A percentile compares a stretch with the other conserved stretches of the same genome.
Conservation (phyloP, 2,797 vertebrate species). For the Karalla daura region DNA sequence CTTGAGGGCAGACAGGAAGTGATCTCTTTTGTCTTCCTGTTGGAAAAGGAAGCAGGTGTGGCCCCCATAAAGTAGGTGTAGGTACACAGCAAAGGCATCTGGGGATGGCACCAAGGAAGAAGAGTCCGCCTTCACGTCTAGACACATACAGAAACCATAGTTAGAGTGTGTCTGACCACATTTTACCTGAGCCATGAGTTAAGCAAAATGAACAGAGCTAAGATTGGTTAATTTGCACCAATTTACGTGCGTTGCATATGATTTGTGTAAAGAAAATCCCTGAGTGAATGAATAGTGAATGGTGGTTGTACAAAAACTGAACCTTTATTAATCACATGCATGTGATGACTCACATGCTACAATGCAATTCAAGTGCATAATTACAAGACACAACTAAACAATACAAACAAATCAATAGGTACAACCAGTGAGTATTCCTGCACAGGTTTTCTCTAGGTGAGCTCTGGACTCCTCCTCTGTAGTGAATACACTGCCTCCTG, state of each 20-base stretch:
- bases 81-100: constrained; percentile 85
- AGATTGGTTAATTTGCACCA: background rate
- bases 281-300: too few relatives aligned
- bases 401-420: background rate
- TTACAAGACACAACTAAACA: too few relatives aligned
- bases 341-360: too few relatives aligned
- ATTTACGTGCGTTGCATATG: too few relatives aligned
- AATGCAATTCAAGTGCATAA: background rate
- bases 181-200: background rate
- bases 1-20: constrained; percentile 83
- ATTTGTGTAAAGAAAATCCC: too few relatives aligned
- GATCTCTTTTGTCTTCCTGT: constrained; percentile 75
- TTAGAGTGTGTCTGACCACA: background rate
- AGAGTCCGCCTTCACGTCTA: constrained; percentile 84
- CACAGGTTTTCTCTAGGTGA: constrained; percentile 86
- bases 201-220: background rate
- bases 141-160: background rate
- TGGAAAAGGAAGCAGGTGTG: constrained; percentile 88
- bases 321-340: too few relatives aligned
- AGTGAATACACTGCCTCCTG: constrained; percentile 85
- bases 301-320: too few relatives aligned
- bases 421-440: constrained; percentile 85
- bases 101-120: constrained; percentile 74
- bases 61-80: constrained; percentile 87
- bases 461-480: constrained; percentile 87